These are phyloP conservation scores for Samia ricini DNA, from an alignment of 1,140 invertebrate species.

Conservation along the genomic window DNA sequence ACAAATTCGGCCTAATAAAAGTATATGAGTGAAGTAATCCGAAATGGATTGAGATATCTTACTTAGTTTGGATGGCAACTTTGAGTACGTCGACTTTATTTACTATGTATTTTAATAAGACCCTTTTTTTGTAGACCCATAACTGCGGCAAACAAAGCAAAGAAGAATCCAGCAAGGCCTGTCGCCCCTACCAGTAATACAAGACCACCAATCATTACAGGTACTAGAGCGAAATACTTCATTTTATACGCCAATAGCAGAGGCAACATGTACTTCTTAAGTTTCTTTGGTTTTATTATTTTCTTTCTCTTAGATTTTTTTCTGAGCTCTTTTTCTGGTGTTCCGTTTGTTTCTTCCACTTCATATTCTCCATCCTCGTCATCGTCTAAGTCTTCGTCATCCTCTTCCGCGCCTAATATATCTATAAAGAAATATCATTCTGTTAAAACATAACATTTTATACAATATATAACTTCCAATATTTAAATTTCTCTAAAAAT, in stretches of 20 bases:
- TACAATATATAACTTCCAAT: no score
- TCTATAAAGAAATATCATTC: slow-evolving; percentile 41
- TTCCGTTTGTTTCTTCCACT: slow-evolving; percentile 33
- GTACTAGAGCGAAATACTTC: slow-evolving; percentile 88
- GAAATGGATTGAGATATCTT: slow-evolving; percentile 14
- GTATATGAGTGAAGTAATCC: neutral
- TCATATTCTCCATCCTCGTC: slow-evolving; percentile 51
- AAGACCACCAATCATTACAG: slow-evolving; percentile 85
- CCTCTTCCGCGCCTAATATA: slow-evolving; percentile 55
- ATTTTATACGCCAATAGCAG: slow-evolving; percentile 88
- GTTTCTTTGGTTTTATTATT: slow-evolving; percentile 78
- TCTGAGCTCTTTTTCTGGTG: slow-evolving; percentile 25
- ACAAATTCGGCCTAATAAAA: neutral
- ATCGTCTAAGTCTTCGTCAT: slow-evolving; percentile 52
- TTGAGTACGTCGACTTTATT: slow-evolving; percentile 57
- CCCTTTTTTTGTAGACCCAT: slow-evolving; percentile 77
- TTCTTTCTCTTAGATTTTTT: slow-evolving; percentile 44
- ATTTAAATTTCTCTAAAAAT: no score
- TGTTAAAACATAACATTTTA: no score
- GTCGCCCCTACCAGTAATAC: slow-evolving; percentile 86
- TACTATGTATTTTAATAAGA: slow-evolving; percentile 45
- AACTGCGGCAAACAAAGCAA: slow-evolving; percentile 85
- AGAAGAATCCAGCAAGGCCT: slow-evolving; percentile 90
- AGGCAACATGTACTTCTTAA: slow-evolving; percentile 84
- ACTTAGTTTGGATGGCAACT: slow-evolving; percentile 62